These are phyloP conservation scores for Paracanthobrama guichenoti DNA, from an alignment of 2,113 vertebrate genomes.

Conservation along the genomic window DNA sequence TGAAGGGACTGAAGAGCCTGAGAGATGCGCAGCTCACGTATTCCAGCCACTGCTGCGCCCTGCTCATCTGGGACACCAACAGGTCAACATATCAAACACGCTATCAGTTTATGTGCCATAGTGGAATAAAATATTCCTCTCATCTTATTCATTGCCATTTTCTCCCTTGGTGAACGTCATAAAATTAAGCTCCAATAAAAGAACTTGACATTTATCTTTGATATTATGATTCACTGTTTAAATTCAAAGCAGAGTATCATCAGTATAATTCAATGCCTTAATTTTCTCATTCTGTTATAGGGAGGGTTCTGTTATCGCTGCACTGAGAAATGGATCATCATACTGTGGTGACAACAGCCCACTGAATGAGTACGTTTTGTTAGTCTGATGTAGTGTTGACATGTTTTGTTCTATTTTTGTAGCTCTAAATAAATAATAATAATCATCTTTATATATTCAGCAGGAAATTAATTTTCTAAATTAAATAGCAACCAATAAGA, in stretches of 20 bases:
- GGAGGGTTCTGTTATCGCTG: slow-evolving; percentile 47
- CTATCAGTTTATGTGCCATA: background rate
- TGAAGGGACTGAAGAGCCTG: slow-evolving; percentile 79
- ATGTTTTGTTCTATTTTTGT: too few relatives aligned
- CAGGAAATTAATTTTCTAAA: too few relatives aligned
- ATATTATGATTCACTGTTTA: background rate
- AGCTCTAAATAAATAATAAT: too few relatives aligned
- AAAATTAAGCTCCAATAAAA: background rate
- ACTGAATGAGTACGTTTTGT: slow-evolving; percentile 47
- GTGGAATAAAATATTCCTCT: background rate
- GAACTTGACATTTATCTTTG: background rate
- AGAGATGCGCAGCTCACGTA: slow-evolving; percentile 83
- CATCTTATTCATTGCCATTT: background rate
- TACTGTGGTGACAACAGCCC: slow-evolving; percentile 56
- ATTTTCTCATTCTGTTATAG: slow-evolving; percentile 38
- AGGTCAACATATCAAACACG: slow-evolving; percentile 65
- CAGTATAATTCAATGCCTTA: background rate
- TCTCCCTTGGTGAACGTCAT: background rate
- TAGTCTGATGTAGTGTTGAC: too few relatives aligned
- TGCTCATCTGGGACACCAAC: slow-evolving; percentile 74
- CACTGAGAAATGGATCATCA: slow-evolving; percentile 58
- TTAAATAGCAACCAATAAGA: too few relatives aligned
- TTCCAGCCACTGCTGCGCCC: slow-evolving; percentile 88
- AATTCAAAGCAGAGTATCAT: background rate
- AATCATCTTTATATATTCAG: too few relatives aligned